These are phyloP conservation scores for Larimichthys polyactis DNA, from an alignment of 2,113 vertebrate genomes.

Conservation along the genomic window DNA sequence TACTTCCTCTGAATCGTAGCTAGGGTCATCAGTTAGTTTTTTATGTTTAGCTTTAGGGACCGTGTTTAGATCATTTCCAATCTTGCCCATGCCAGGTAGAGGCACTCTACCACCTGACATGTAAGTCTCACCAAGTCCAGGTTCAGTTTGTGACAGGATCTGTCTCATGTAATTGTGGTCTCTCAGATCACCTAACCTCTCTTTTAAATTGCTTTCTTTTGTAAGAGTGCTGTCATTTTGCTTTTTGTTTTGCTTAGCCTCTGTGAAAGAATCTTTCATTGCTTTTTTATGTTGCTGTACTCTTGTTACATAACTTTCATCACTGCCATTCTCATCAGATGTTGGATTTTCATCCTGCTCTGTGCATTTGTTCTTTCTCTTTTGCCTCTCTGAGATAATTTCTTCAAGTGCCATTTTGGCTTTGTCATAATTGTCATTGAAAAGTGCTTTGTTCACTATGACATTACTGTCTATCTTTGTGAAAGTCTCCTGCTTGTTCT, in stretches of 20 bases:
- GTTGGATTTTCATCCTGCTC: conserved; percentile 37
- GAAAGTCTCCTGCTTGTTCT: conserved; percentile 41
- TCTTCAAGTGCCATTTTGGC: conserved; percentile 82
- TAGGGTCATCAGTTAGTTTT: conserved; percentile 7
- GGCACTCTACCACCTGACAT: conserved; percentile 43
- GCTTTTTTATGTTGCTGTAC: conserved; percentile 41
- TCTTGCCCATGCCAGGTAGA: conserved; percentile 39
- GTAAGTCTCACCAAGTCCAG: conserved; percentile 53
- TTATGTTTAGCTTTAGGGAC: conserved; percentile 28
- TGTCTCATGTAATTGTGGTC: conserved; percentile 70
- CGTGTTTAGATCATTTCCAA: conserved; percentile 18
- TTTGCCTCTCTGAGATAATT: conserved; percentile 79
- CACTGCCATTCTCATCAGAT: conserved; percentile 21
- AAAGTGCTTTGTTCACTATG: conserved; percentile 65
- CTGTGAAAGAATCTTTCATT: conserved; percentile 13
- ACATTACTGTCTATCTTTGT: conserved; percentile 61
- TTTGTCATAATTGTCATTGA: conserved; percentile 79
- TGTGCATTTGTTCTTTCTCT: conserved; percentile 53
- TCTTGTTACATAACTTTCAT: conserved; percentile 36
- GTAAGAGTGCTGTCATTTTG: conserved; percentile 8
- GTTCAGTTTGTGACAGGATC: conserved; percentile 70
- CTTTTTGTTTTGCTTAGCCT: conserved; percentile 16
- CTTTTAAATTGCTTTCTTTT: conserved; percentile 62
- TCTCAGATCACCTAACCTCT: conserved; percentile 68
- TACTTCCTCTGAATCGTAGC: conserved; percentile 20